Base-by-base conservation (phyloP, 1,140 invertebrate species). In the Aphelenchoides fujianensis region DNA sequence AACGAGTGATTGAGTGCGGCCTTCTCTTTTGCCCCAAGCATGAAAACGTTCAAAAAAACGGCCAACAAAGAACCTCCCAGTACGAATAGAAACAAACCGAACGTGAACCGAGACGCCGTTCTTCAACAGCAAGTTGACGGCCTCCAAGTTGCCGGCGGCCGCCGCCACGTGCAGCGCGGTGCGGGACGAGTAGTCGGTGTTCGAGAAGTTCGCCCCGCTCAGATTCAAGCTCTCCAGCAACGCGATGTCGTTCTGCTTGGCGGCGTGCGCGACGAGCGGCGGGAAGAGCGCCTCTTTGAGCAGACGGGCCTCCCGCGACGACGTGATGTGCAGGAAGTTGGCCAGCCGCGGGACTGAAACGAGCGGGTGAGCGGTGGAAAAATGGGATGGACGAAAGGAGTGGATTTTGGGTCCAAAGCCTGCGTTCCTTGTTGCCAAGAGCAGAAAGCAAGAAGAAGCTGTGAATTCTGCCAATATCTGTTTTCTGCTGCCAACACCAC, bases 41-140 rank as follows among this genome's bases (percentile, higher is more conserved):
- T n/a, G n/a, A n/a, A n/a, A n/a, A n/a, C n/a, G n/a, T n/a, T n/a
- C n/a, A n/a, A n/a, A n/a, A n/a, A n/a, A n/a, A n/a, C n/a, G n/a
- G n/a, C n/a, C n/a, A n/a, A n/a, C n/a, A n/a, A n/a, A n/a, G n/a
- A n/a, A n/a, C n/a, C n/a, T n/a, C n/a, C n/a, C 3, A 5, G 3
- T 3, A 7, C 69, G 2, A 74, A 70, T 71, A 2, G 2, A 16
- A 48, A 16, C 35, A 55, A 28, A 84, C 81, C 80, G 78, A 1
- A 72, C 85, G 76, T 94, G 92, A n/a, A 95, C 91, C 63, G 89
- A 91, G 0, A 91, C 92, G 0, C 93, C 93, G 76, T 92, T 89
- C 52, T 89, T 87, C 23, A 95, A 84, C 5, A 95, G 85, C 85
- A 89, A 90, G 71, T 90, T 88, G 0, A 94, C 90, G 0, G 91